Evolutionary conservation across 1,140 invertebrate species (phyloP), one percentile per base, ranked within the genome.

Genomic region (Kradibia gibbosae): DNA sequence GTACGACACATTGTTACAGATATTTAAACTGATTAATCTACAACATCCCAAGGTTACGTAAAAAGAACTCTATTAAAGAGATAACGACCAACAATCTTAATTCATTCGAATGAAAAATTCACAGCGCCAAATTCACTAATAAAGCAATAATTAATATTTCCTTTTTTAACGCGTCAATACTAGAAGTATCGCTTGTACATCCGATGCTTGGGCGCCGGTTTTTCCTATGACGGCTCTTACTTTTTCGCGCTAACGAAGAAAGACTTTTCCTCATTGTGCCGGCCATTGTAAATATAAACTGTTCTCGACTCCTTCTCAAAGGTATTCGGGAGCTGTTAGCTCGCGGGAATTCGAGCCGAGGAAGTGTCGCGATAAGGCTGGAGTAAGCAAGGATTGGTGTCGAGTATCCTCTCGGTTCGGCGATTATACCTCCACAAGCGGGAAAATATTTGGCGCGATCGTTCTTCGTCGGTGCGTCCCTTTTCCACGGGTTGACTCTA

Each of bases 201-300:
- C 8, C 8, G 45, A 48, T 48, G 17, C 8, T 48, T 10, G 45
- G 17, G 45, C 62, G 3, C 55, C 34, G 62, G 60, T 81, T 82
- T 79, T 75, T 72, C 78, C 80, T 70, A 48, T 17, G 55, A 20
- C 22, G 2, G 13, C 53, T 17, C 39, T 17, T 20, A 5, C 10
- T 70, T 42, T 70, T 74, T 80, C 71, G 42, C 62, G 65, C 53
- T 81, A 81, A 81, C 72, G 74, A 72, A 81, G 62, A 76, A 77
- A 77, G 80, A 22, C 78, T 53, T 67, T 31, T 39, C 25, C 3
- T 31, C 53, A 42, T 20, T 60, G 60, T 8, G 22, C 22, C 45
- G 65, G 62, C 73, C 65, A 76, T 81, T 77, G 72, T 81, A 81
- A 81, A 81, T 77, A 81, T 81, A 81, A 81, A 71, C 62, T 55